These are phyloP conservation scores for Saguinus imperator DNA, from an alignment of 2,113 vertebrate species.

Conservation along the genomic window DNA sequence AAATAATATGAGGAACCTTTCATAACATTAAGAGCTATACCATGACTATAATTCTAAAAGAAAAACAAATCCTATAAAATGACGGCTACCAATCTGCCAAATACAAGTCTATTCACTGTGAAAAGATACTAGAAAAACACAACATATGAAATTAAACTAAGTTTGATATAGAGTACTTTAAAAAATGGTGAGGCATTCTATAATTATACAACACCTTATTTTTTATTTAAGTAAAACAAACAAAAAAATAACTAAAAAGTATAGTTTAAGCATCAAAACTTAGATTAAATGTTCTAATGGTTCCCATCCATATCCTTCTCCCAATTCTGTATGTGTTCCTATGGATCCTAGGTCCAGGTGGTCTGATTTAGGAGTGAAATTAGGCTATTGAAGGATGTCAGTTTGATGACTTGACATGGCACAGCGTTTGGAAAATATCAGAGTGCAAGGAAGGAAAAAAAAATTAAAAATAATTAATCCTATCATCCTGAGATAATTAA, in stretches of 20 bases:
- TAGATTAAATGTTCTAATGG: background rate
- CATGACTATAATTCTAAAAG: background rate
- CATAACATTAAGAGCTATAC: background rate
- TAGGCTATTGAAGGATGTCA: background rate
- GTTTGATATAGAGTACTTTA: background rate
- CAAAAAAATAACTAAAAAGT: background rate
- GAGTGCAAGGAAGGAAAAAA: background rate
- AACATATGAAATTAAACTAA: background rate
- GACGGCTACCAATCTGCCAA: background rate
- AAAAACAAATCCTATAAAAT: background rate
- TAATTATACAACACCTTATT: background rate
- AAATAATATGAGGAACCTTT: background rate
- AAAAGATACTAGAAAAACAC: background rate
- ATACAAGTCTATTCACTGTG: background rate
- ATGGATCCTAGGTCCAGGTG: background rate
- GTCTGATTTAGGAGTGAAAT: background rate
- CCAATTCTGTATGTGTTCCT: background rate
- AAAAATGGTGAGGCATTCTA: background rate
- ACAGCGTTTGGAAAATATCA: background rate
- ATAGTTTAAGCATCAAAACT: background rate
- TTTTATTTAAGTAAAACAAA: background rate
- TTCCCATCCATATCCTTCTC: background rate
- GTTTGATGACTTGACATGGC: background rate
- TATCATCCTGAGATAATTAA: background rate
- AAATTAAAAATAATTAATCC: background rate